Evolutionary conservation across 2,113 vertebrate species (phyloP).

Genomic region (Gila orcuttii): DNA sequence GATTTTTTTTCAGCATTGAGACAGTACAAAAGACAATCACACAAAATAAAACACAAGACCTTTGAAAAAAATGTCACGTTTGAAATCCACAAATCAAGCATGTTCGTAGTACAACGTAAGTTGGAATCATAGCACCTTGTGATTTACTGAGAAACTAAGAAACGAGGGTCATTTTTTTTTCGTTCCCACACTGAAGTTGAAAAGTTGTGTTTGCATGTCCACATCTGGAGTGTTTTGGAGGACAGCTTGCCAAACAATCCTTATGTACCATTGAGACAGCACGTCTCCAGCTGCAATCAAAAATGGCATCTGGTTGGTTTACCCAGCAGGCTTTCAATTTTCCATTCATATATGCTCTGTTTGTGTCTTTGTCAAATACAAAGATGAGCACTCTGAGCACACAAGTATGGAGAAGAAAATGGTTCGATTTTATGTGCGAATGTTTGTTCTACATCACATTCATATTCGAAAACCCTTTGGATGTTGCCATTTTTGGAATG

Average conservation of each 20-base stretch:
- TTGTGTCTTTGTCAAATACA: not conserved
- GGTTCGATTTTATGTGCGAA: not conserved
- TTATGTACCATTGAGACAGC: conserved; percentile 7
- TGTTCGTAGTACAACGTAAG: conserved; percentile 68
- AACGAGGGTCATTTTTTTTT: conserved; percentile 7
- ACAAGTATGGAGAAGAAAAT: conserved; percentile 24
- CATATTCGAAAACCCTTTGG: conserved; percentile 20
- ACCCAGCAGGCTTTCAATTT: conserved; percentile 21
- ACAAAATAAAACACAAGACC: conserved; percentile 44
- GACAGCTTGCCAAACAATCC: conserved; percentile 28
- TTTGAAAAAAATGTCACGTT: conserved; percentile 62
- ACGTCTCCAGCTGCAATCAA: conserved; percentile 19
- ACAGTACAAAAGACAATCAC: conserved; percentile 73
- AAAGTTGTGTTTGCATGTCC: conserved; percentile 18
- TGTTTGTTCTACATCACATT: not conserved
- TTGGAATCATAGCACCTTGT: conserved; percentile 77
- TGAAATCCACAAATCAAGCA: conserved; percentile 73
- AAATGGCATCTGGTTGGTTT: conserved; percentile 14
- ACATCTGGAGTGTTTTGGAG: conserved; percentile 26
- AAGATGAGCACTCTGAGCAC: not conserved
- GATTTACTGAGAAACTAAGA: conserved; percentile 65
- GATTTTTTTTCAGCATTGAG: conserved; percentile 76
- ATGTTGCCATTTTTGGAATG: conserved; percentile 2
- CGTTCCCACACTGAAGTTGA: not conserved
- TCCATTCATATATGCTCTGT: conserved; percentile 19